phyloP scores from a whole-genome alignment of 2,113 vertebrate species.

The Cyphomyrus plagiostoma region DNA sequence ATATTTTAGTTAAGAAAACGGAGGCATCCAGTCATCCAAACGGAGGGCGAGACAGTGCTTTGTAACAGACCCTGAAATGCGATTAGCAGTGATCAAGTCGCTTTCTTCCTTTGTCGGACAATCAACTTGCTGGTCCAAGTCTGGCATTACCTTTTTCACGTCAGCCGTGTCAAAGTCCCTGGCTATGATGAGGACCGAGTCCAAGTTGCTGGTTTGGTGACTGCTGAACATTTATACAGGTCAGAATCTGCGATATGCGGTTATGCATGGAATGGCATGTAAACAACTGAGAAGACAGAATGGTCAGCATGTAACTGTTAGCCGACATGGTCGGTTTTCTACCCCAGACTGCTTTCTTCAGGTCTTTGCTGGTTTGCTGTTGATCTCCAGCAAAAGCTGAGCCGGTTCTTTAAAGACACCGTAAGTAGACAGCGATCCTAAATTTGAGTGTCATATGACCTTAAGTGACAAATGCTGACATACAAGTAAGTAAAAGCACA shows the following conservation, averaged over 20 bases:
- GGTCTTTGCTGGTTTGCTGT: neutral
- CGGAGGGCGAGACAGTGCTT: neutral
- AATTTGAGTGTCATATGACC: neutral
- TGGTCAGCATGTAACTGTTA: neutral
- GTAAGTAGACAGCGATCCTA: neutral
- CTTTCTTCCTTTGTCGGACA: no score
- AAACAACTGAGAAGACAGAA: neutral
- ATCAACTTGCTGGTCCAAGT: no score
- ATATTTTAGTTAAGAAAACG: neutral
- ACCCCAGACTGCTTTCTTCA: neutral
- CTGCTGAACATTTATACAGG: neutral
- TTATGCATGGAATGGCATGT: neutral
- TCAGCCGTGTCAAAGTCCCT: no score
- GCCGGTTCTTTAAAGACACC: neutral
- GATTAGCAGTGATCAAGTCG: no score
- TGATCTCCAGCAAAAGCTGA: neutral
- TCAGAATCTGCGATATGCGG: neutral
- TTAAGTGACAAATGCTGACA: neutral
- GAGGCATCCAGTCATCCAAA: no score
- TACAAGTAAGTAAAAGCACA: neutral
- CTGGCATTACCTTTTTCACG: no score
- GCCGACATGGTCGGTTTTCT: neutral
- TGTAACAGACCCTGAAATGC: neutral
- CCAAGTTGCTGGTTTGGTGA: no score
- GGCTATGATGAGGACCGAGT: no score